These are phyloP conservation scores for Chiroxiphia lanceolata DNA, from an alignment of 2,797 vertebrate species.

Conservation along the genomic window DNA sequence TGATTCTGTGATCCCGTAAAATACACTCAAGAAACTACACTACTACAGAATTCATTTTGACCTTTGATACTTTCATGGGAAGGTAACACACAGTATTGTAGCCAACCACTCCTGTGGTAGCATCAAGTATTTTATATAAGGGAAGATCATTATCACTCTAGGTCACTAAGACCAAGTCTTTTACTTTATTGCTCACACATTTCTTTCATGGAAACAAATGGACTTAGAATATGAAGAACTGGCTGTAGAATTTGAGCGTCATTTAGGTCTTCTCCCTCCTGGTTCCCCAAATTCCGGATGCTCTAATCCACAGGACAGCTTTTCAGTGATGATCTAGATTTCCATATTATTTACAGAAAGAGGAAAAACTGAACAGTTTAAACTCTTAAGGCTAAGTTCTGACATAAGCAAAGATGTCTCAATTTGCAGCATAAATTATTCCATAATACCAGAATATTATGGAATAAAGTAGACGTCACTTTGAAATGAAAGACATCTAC, in stretches of 20 bases:
- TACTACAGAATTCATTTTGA: not conserved
- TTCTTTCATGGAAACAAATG: not conserved
- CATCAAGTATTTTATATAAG: not conserved
- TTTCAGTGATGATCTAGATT: not conserved
- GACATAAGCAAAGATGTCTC: not conserved
- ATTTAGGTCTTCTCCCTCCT: not conserved
- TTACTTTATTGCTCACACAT: not conserved
- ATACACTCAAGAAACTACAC: not conserved
- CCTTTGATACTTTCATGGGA: not conserved
- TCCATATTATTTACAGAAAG: not conserved
- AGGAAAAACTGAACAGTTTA: not conserved
- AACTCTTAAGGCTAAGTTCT: not conserved
- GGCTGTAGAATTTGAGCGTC: not conserved
- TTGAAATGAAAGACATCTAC: not conserved
- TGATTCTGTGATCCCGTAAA: not conserved
- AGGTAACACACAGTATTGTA: not conserved
- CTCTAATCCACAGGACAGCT: not conserved
- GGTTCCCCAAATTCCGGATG: not conserved
- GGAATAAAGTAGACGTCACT: not conserved
- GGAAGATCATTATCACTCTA: not conserved
- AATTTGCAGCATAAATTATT: not conserved
- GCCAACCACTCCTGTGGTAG: not conserved
- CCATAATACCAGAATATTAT: not conserved
- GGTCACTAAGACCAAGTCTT: not conserved
- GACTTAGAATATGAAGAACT: not conserved